Base-by-base conservation (phyloP, 2,888 invertebrate species). In the Eumacrocentrus americanus region DNA sequence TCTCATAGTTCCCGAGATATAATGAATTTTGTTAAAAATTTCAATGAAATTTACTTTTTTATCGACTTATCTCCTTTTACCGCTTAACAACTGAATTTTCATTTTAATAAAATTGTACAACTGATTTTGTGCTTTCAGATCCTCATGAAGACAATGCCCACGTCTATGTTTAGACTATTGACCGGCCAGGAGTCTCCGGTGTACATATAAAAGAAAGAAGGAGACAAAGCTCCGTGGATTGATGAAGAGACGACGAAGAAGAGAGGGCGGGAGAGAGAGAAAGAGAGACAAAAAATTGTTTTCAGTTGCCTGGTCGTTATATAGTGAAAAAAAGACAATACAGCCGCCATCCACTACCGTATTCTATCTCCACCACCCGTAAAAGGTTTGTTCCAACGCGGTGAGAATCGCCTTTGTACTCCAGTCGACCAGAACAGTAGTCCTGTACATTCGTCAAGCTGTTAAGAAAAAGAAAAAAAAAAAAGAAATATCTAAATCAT, bases 71-170 rank as follows among this genome's bases (percentile, higher is more conserved):
- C n/a, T n/a, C n/a, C n/a, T n/a, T n/a, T n/a, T n/a, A n/a, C n/a
- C n/a, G n/a, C n/a, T n/a, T n/a, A n/a, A n/a, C n/a, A n/a, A n/a
- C n/a, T n/a, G n/a, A n/a, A n/a, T n/a, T 29, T 29, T 29, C 5
- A 9, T 29, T 29, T 29, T 29, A 29, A 29, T 29, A 29, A 29
- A 11, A 34, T 35, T 14, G 9, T 22, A 38, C 48, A 61, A 57
- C 40, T n/a, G n/a, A 62, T 56, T 55, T 65, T 57, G 65, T 60
- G 65, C 66, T 85, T 87, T 29, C 87, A 98, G 97, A 99, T 99
- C 75, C 88, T 98, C 75, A 99, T 99, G 98, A 99, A 99, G 85
- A 99, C 99, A 63, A 99, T 99, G 99, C 99, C 99, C 74, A 99
- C 99, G 70, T 98, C 98, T 69, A 99, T 99, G 96, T 99, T 98